Base-by-base conservation (phyloP, 2,113 vertebrate species). In the Microtus ochrogaster region DNA sequence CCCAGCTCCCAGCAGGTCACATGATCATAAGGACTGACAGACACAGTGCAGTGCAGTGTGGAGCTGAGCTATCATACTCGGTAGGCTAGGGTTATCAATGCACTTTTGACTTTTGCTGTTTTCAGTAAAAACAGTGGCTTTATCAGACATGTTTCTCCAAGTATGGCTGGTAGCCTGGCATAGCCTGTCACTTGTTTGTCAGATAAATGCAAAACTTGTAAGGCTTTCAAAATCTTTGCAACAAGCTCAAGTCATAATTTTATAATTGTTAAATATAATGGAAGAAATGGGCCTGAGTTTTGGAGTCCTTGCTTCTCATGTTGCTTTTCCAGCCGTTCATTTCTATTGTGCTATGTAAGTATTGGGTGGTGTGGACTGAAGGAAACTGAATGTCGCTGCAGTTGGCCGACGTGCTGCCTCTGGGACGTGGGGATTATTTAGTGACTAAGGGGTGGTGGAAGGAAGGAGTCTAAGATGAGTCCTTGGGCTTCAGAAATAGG, bases 271-370 rank as follows among this genome's bases (percentile, higher is more conserved):
- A 82, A 68, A 44, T 81, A 39, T 36, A 61, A 70, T 65, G 33
- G 70, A 84, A 92, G 47, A 83, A 77, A 39, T 58, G 0, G 68
- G 65, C 44, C 92, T 73, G n/a, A 21, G 82, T 79, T 78, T 66
- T 68, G 9, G 84, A 74, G 65, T 66, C 7, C 61, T 83, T 84
- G 21, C 44, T 93, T 91, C 91, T 22, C 30, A 66, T 82, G 83
- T 78, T 4, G 5, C 66, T 91, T 93, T 33, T 63, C 14, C 41
- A 24, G 33, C n/a, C 49, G 41, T 41, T 91, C 1, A 12, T 55
- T 83, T 92, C 94, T 87, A 66, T 36, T 90, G 41, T 70, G 73
- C 92, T 91, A 49, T 91, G 30, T 72, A 22, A 55, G 66, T 52
- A 47, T 70, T 90, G 79, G 24, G 12, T 24, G 26, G 33, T 17